Percentiles rank a stretch among this genome's conserved stretches.
phyloP scores from a whole-genome alignment of 92 coral and sea anemone genomes.

The Pocillopora grandis region DNA sequence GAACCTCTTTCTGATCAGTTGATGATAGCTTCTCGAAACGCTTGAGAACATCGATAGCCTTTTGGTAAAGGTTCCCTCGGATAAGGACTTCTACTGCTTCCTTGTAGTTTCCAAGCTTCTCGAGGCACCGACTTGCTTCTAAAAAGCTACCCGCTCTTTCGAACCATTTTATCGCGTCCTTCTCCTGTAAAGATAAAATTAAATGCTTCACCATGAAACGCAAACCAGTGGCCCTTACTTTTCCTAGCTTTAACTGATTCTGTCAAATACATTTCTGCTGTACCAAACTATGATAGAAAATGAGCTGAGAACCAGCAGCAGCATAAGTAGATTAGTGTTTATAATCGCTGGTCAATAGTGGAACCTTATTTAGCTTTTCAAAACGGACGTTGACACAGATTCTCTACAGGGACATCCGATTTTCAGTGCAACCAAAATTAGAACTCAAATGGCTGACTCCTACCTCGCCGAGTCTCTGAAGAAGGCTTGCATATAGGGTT shows the following conservation, averaged over 20 bases:
- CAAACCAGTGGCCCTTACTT: too few relatives aligned
- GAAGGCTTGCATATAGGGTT: conserved; percentile 60
- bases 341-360: too few relatives aligned
- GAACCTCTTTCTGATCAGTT: conserved; percentile 14
- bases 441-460: conserved; percentile 12
- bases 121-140: conserved; percentile 44
- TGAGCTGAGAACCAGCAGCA: too few relatives aligned
- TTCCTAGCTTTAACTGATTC: too few relatives aligned
- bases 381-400: too few relatives aligned
- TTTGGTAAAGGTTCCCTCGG: conserved; percentile 40
- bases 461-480: conserved; percentile 67
- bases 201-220: too few relatives aligned
- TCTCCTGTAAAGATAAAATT: not conserved
- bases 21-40: not conserved
- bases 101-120: conserved; percentile 50
- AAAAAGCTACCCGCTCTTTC: conserved; percentile 63
- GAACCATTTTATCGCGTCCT: conserved; percentile 16
- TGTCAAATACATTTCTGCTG: too few relatives aligned
- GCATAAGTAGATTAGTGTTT: too few relatives aligned
- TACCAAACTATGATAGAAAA: too few relatives aligned
- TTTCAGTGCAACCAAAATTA: not conserved
- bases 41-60: conserved; percentile 39
- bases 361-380: too few relatives aligned
- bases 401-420: too few relatives aligned
- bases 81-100: conserved; percentile 56